Percentiles rank a stretch among this genome's conserved stretches.
Conservation (phyloP, 2,888 invertebrate genomes). For the Druceiella hillmani region DNA sequence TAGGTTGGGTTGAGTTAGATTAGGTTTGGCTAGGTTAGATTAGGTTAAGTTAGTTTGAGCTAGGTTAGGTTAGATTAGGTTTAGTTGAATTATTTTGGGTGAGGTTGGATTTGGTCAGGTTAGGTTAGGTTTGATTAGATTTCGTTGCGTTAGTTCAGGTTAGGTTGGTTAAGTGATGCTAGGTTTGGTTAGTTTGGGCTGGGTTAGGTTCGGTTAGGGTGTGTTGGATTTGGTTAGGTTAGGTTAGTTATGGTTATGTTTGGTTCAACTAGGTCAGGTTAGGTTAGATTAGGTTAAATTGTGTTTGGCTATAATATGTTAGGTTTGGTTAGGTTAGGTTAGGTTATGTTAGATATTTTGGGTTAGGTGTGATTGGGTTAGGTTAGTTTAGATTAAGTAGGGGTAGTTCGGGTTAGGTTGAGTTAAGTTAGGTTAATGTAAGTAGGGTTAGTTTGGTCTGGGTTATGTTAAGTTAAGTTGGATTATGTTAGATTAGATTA, state of each 20-base stretch:
- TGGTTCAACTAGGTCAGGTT: constrained; percentile 7
- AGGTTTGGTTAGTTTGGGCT: too few relatives aligned
- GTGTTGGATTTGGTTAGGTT: constrained; percentile 7
- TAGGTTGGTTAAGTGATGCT: too few relatives aligned
- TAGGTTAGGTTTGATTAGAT: too few relatives aligned
- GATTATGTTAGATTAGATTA: constrained; percentile 15
- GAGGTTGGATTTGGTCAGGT: too few relatives aligned
- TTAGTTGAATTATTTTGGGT: too few relatives aligned
- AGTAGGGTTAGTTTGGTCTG: constrained; percentile 13
- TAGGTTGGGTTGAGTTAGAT: too few relatives aligned
- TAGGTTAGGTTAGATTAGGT: too few relatives aligned
- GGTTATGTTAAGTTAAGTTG: constrained; percentile 15
- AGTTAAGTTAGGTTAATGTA: constrained; percentile 13
- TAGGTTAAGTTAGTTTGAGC: too few relatives aligned
- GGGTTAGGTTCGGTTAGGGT: constrained; percentile 8
- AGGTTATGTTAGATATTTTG: constrained; percentile 3
- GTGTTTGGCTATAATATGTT: constrained; percentile 11
- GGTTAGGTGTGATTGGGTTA: constrained; percentile 1
- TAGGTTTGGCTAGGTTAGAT: too few relatives aligned
- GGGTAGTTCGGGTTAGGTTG: constrained; percentile 9
- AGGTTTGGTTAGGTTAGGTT: constrained; percentile 12
- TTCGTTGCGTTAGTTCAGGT: too few relatives aligned
- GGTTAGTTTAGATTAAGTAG: constrained; percentile 8
- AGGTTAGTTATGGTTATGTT: constrained; percentile 2
- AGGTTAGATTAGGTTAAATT: constrained; percentile 13